Conservation (phyloP, 1,140 invertebrate genomes). For the Lordiphosa clarofinis region DNA sequence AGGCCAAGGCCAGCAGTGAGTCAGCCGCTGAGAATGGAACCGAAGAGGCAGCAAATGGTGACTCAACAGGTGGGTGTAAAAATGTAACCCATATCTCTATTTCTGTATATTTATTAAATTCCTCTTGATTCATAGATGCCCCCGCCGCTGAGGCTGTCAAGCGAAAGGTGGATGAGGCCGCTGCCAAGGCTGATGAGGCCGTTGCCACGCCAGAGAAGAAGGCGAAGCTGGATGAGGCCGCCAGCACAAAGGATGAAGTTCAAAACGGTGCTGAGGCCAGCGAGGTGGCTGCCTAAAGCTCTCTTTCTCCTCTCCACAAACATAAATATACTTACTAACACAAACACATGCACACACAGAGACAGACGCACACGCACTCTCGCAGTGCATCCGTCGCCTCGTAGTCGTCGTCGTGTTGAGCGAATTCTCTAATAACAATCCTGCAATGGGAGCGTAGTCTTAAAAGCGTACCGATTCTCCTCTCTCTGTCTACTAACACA, state of each 20-base stretch:
- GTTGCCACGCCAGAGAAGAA: constrained; percentile 78
- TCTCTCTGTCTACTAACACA: constrained; percentile 58
- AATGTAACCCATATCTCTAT: no score
- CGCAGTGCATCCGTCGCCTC: no score
- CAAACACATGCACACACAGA: constrained; percentile 32
- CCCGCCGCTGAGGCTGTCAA: constrained; percentile 71
- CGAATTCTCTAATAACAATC: constrained; percentile 59
- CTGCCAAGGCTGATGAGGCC: constrained; percentile 66
- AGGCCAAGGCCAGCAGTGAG: constrained; percentile 61
- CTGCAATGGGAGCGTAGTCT: constrained; percentile 61
- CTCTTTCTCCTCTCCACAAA: constrained; percentile 41
- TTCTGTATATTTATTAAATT: constrained; percentile 1
- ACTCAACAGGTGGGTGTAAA: constrained; percentile 67
- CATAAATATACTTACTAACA: constrained; percentile 70
- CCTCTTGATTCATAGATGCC: constrained; percentile 43
- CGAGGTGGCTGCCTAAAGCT: constrained; percentile 76
- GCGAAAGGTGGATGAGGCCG: constrained; percentile 71
- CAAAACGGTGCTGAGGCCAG: constrained; percentile 76
- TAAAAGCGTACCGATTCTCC: constrained; percentile 61
- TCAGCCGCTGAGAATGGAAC: constrained; percentile 57
- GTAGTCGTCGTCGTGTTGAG: no score
- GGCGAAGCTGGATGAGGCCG: constrained; percentile 73
- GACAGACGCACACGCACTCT: constrained; percentile 24
- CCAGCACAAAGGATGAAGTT: constrained; percentile 77
- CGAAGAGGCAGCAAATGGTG: constrained; percentile 71